Percentiles rank a stretch among this genome's conserved stretches.
Evolutionary conservation across 1,140 invertebrate genomes (phyloP).

Genomic region (Bombus confusus): DNA sequence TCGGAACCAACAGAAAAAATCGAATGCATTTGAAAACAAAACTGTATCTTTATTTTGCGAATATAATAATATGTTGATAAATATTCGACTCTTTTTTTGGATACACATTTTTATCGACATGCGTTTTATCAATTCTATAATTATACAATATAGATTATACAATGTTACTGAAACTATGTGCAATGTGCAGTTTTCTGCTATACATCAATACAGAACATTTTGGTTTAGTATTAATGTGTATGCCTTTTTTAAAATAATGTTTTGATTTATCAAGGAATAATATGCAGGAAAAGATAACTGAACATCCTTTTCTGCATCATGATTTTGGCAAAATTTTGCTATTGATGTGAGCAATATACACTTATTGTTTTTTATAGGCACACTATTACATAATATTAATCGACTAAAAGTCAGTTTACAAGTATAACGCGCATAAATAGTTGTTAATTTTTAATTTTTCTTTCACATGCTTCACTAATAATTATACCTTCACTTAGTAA

Average conservation of each 20-base stretch:
- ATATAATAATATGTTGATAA: constrained; percentile 41
- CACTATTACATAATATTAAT: constrained; percentile 8
- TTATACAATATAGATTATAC: constrained; percentile 10
- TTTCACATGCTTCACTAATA: background rate
- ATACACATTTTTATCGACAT: constrained; percentile 29
- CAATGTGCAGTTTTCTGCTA: background rate
- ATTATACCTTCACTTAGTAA: background rate
- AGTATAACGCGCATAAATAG: background rate
- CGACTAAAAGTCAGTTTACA: background rate
- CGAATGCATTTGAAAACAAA: constrained; percentile 22
- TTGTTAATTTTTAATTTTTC: background rate
- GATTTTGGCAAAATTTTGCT: background rate
- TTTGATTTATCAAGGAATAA: background rate
- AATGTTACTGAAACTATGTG: constrained; percentile 11
- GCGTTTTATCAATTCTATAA: constrained; percentile 9
- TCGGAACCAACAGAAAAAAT: background rate
- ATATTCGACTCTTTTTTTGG: constrained; percentile 29
- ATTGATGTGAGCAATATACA: constrained; percentile 11
- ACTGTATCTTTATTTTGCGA: constrained; percentile 46
- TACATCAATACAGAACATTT: background rate
- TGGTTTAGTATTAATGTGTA: background rate
- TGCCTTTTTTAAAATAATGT: background rate
- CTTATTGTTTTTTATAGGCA: constrained; percentile 6
- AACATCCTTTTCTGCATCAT: too few relatives aligned
- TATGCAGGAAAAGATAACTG: too few relatives aligned